A percentile compares a stretch with the other conserved stretches of the same genome.
These are phyloP conservation scores for Fukomys damarensis DNA, from an alignment of 2,113 vertebrate species.

Conservation along the genomic window DNA sequence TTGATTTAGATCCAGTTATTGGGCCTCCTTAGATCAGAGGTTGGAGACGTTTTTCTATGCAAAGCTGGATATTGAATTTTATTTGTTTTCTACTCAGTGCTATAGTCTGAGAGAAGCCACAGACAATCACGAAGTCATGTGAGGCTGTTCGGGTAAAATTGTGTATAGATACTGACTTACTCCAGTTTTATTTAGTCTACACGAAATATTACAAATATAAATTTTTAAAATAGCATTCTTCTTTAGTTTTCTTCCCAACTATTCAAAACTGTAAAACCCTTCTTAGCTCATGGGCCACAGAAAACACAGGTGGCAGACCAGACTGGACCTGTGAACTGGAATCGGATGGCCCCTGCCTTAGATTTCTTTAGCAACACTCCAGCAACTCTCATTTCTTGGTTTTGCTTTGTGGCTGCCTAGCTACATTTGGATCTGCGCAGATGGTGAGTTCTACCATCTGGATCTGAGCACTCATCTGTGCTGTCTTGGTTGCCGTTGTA, in stretches of 20 bases:
- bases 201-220: neutral
- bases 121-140: fast-evolving
- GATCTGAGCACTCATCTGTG: neutral
- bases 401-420: neutral
- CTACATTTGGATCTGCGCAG: neutral
- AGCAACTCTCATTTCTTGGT: neutral
- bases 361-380: neutral
- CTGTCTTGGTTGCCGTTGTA: neutral
- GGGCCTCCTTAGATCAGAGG: neutral
- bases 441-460: neutral
- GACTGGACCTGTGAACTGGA: fast-evolving
- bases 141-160: neutral
- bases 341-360: neutral
- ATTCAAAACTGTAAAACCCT: neutral
- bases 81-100: neutral
- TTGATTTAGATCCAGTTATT: neutral
- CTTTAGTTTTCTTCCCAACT: neutral
- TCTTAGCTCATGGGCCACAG: neutral
- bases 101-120: neutral
- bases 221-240: neutral
- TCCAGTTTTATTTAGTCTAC: neutral
- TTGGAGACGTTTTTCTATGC: neutral
- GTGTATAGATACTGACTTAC: neutral
- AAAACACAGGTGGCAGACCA: neutral
- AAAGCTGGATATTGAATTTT: neutral